phyloP scores from a whole-genome alignment of 1,140 invertebrate genomes.

The Dendroctonus valens region DNA sequence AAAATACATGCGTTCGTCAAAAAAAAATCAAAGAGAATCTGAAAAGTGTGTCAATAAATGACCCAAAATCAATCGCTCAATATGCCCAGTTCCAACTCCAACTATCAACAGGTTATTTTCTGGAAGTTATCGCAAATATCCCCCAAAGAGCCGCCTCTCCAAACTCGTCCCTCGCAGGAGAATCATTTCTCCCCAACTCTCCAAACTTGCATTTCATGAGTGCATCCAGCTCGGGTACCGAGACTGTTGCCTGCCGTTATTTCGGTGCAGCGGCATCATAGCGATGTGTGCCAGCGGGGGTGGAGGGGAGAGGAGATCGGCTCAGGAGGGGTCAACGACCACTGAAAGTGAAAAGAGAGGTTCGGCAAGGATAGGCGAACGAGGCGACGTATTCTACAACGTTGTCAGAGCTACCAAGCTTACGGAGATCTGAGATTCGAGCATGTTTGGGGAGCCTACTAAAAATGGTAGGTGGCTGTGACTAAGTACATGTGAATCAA shows the following conservation, averaged over 20 bases:
- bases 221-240: slow-evolving; percentile 20
- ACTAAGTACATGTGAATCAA: too few relatives aligned
- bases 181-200: slow-evolving; percentile 3
- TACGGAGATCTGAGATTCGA: too few relatives aligned
- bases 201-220: slow-evolving; percentile 20
- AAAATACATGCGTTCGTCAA: too few relatives aligned
- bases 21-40: too few relatives aligned
- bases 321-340: slow-evolving; percentile 39
- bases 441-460: too few relatives aligned
- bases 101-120: too few relatives aligned
- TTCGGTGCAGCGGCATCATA: slow-evolving; percentile 39
- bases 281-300: slow-evolving; percentile 36
- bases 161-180: neutral
- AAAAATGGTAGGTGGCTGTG: too few relatives aligned
- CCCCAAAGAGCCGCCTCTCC: neutral
- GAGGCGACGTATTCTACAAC: slow-evolving; percentile 7
- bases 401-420: slow-evolving; percentile 7
- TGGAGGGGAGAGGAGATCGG: slow-evolving; percentile 17
- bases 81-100: too few relatives aligned
- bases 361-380: slow-evolving; percentile 40
- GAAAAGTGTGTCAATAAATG: too few relatives aligned
- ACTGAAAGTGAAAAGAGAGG: slow-evolving; percentile 48
- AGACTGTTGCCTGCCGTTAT: slow-evolving; percentile 37
- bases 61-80: too few relatives aligned
- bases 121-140: neutral